Evolutionary conservation across 2,113 vertebrate genomes (phyloP), one percentile per base, ranked within the genome.

Genomic region (Chunga burmeisteri): DNA sequence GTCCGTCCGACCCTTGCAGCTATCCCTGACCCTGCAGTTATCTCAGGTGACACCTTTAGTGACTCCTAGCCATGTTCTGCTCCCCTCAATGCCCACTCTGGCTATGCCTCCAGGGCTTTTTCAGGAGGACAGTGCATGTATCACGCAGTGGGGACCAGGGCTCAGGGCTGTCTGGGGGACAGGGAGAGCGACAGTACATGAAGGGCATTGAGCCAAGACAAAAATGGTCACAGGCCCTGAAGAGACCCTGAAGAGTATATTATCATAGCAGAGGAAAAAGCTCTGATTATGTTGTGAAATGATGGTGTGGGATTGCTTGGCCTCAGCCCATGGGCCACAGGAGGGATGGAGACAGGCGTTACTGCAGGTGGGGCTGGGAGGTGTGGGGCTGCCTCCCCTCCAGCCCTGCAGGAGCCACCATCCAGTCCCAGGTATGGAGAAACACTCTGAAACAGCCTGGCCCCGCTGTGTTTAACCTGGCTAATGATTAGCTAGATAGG

Each of bases 401-500:
- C 46, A 66, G 59, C 40, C 47, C 59, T 13, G 10, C 26, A 36
- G 70, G 49, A 96, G 61, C 58, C 81, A 42, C 40, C 2, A 0
- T 49, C 53, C 82, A 36, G 46, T 3, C 18, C 79, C 25, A 25
- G n/a, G 30, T 13, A 20, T 3, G 1, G 55, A 40, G 65, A 55
- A 88, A 78, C 0, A 3, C 67, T 63, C 38, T 25, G 88, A 6
- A 79, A 36, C 30, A 62, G 63, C 80, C 81, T 38, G 75, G 50
- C 71, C 47, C 75, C 50, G 78, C 47, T 14, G 66, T 81, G 58
- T 84, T 90, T 90, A 67, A 74, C 65, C 75, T 90, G 75, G 92
- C 56, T 94, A 97, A 96, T 94, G 84, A 97, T 94, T 86, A 97
- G 53, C 95, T 58, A 67, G 81, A 3, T 16, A 84, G 85, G 91